phyloP scores from a whole-genome alignment of 2,113 vertebrate species.

The Columba janthina region DNA sequence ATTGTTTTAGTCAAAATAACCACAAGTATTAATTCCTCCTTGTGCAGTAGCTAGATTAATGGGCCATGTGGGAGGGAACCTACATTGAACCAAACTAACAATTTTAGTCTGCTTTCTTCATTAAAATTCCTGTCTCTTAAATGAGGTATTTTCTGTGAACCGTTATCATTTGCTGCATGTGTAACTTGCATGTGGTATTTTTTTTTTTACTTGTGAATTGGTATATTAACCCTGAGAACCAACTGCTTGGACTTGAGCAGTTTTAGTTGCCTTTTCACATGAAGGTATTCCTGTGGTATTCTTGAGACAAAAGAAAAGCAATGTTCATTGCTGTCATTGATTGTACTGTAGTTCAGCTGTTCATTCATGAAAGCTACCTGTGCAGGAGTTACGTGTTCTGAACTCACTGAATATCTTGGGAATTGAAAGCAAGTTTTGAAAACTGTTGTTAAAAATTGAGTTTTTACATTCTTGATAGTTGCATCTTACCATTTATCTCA shows the following conservation, averaged over 20 bases:
- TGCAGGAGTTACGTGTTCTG: background rate
- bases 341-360: background rate
- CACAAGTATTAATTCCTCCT: background rate
- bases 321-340: background rate
- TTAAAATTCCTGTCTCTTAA: background rate
- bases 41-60: background rate
- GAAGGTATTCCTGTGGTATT: background rate
- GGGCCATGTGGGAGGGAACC: background rate
- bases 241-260: background rate
- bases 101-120: background rate
- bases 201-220: background rate
- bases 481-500: background rate
- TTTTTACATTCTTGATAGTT: slow-evolving; percentile 14
- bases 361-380: background rate
- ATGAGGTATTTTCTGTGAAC: background rate
- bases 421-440: background rate
- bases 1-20: background rate
- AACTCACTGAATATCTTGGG: background rate
- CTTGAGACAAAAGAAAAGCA: background rate
- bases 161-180: background rate
- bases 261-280: background rate
- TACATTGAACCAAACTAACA: background rate
- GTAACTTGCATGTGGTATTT: background rate
- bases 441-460: background rate
- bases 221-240: background rate